These are phyloP conservation scores for Fringilla coelebs DNA, from an alignment of 2,797 vertebrate species.

Conservation along the genomic window DNA sequence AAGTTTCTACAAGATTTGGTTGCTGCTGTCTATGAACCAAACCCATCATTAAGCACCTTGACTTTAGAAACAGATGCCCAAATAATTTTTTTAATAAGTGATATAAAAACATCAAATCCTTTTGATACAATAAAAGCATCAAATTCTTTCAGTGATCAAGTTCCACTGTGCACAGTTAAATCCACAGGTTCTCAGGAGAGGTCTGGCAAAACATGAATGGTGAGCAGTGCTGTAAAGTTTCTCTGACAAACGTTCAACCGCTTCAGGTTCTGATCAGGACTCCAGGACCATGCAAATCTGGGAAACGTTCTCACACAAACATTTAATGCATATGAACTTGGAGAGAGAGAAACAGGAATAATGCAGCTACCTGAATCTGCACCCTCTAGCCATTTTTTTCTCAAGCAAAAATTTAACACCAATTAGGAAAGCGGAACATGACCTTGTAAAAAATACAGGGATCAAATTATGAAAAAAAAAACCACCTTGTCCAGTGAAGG, in stretches of 20 bases:
- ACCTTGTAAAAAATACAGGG: slow-evolving; percentile 4
- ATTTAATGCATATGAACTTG: slow-evolving; percentile 36
- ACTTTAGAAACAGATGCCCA: slow-evolving; percentile 23
- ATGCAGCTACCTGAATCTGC: slow-evolving; percentile 4
- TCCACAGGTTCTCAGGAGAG: slow-evolving; percentile 76
- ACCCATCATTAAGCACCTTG: slow-evolving; percentile 4
- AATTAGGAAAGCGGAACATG: slow-evolving; percentile 17
- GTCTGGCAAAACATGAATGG: slow-evolving; percentile 76
- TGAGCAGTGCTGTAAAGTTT: slow-evolving; percentile 78
- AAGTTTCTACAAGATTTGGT: neutral
- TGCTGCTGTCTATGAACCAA: slow-evolving; percentile 4
- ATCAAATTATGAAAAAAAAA: neutral
- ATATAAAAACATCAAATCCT: slow-evolving; percentile 30
- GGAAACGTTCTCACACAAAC: slow-evolving; percentile 46
- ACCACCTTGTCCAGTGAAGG: neutral
- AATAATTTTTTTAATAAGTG: slow-evolving; percentile 1
- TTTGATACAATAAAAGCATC: neutral
- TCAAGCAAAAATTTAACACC: slow-evolving; percentile 25
- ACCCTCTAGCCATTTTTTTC: neutral
- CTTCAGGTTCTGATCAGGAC: slow-evolving; percentile 37
- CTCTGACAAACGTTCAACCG: slow-evolving; percentile 50
- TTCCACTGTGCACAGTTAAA: slow-evolving; percentile 76
- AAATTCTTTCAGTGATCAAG: slow-evolving; percentile 7
- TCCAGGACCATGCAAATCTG: slow-evolving; percentile 18
- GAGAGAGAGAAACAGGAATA: slow-evolving; percentile 1